phyloP scores from a whole-genome alignment of 2,113 vertebrate genomes.

The Oreochromis niloticus region DNA sequence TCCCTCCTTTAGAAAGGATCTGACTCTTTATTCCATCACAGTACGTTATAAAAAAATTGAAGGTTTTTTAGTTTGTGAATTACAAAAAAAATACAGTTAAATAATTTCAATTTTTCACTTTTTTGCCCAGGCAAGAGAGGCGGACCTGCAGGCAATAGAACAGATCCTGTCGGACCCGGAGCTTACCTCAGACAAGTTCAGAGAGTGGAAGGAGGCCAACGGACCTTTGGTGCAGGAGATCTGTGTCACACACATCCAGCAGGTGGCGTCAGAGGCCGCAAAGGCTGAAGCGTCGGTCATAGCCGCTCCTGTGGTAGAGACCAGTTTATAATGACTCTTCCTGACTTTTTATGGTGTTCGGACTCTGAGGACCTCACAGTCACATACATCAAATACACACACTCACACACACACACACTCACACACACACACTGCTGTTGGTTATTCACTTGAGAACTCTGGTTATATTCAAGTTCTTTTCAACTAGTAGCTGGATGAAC shows the following conservation, averaged over 20 bases:
- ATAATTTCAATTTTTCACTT: neutral
- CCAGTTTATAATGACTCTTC: conserved; percentile 54
- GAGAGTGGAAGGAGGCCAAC: conserved; percentile 87
- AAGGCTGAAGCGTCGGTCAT: conserved; percentile 10
- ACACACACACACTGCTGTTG: conserved; percentile 10
- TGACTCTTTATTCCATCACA: neutral
- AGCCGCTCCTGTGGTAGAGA: conserved; percentile 57
- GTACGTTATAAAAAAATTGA: neutral
- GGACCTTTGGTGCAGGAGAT: conserved; percentile 84
- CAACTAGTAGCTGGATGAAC: conserved; percentile 15
- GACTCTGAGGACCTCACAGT: neutral
- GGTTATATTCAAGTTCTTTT: neutral
- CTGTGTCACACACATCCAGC: conserved; percentile 58
- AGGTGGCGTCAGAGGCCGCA: conserved; percentile 39
- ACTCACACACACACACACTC: neutral
- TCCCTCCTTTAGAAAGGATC: neutral
- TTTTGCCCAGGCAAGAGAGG: conserved; percentile 84
- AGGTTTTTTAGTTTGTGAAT: neutral
- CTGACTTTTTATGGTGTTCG: neutral
- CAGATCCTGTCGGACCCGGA: conserved; percentile 80
- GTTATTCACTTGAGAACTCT: neutral
- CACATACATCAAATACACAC: neutral
- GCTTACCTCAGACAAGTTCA: conserved; percentile 83
- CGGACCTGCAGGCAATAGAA: conserved; percentile 86
- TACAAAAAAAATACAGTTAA: neutral